Base-by-base conservation (phyloP, 1,140 invertebrate species). In the Euwallacea fornicatus region DNA sequence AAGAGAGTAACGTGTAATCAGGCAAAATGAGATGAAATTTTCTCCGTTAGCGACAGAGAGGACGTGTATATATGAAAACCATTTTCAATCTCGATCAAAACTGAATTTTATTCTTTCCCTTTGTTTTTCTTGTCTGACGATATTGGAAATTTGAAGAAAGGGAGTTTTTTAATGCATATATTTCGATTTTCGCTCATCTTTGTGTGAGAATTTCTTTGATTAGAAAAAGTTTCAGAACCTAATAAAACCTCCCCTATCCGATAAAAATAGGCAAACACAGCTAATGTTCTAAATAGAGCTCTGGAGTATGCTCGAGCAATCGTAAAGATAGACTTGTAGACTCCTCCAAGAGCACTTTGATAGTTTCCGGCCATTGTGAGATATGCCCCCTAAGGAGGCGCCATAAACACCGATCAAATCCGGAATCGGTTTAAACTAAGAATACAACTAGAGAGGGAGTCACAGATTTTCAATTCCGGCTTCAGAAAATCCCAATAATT, bases 341-440 rank as follows among this genome's bases (percentile, higher is more conserved):
- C 64, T 66, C 53, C 64, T 66, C 56, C 64, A 58, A 66, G 53
- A 66, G 42, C 54, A 66, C 53, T 66, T 66, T 43, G 64, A 66
- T 66, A 66, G 64, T 66, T 55, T 66, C 42, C 53, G 33, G 53
- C 64, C 53, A 66, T 66, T 66, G 64, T 66, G 46, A 66, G 54
- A 66, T 66, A 66, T 66, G 64, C 42, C 56, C 64, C 33, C 64
- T n/a, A 42, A 42, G 64, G 64, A 66, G 11, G 64, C 53, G 64
- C 64, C 64, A 66, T 66, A 66, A 66, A 66, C 64, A 66, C 64
- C 53, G 64, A 66, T 66, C 64, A 66, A 58, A 66, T 66, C 64
- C 64, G 64, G 63, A 58, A 66, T 56, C 64, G 64, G 41, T 66
- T 66, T 66, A 66, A 66, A 66, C 56, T 54, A 33, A 47, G 64